Conservation (phyloP, 2,888 invertebrate genomes). For the Orthosia incerta region DNA sequence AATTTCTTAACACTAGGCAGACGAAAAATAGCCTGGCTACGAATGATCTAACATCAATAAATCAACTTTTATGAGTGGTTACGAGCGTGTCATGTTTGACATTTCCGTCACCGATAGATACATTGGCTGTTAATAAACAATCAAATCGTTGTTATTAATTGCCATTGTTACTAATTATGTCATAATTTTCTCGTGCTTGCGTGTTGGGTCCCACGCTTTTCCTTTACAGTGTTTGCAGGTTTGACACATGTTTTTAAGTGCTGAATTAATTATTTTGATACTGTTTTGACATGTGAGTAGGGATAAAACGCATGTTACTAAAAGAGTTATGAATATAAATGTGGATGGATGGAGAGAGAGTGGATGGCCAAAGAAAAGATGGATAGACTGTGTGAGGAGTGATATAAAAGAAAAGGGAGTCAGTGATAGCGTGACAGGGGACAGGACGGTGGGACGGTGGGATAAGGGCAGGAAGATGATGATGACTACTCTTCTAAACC, state of each 20-base stretch:
- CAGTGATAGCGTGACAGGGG: too few relatives aligned
- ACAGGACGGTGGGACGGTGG: too few relatives aligned
- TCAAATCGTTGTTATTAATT: slow-evolving; percentile 39
- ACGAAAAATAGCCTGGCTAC: not conserved
- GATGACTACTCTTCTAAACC: not conserved
- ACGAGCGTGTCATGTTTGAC: slow-evolving; percentile 20
- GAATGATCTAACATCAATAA: slow-evolving; percentile 23
- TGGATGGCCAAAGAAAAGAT: too few relatives aligned
- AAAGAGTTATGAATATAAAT: too few relatives aligned
- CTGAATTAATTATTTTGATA: not conserved
- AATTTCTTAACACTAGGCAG: not conserved
- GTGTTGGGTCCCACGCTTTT: slow-evolving; percentile 54
- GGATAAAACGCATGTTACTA: too few relatives aligned
- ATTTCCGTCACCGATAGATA: slow-evolving; percentile 39
- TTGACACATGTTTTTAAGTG: not conserved
- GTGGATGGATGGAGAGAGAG: too few relatives aligned
- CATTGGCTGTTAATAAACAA: slow-evolving; percentile 42
- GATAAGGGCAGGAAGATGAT: too few relatives aligned
- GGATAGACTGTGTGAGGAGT: too few relatives aligned
- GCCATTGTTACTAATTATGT: slow-evolving; percentile 41
- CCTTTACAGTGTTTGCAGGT: slow-evolving; percentile 7
- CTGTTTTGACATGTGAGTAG: too few relatives aligned
- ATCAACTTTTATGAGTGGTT: slow-evolving; percentile 4
- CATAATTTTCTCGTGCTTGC: slow-evolving; percentile 30
- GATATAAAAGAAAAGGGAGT: too few relatives aligned